Percentiles rank a stretch among this genome's conserved stretches.
Conservation (phyloP, 2,888 invertebrate species). For the Aelia acuminata region DNA sequence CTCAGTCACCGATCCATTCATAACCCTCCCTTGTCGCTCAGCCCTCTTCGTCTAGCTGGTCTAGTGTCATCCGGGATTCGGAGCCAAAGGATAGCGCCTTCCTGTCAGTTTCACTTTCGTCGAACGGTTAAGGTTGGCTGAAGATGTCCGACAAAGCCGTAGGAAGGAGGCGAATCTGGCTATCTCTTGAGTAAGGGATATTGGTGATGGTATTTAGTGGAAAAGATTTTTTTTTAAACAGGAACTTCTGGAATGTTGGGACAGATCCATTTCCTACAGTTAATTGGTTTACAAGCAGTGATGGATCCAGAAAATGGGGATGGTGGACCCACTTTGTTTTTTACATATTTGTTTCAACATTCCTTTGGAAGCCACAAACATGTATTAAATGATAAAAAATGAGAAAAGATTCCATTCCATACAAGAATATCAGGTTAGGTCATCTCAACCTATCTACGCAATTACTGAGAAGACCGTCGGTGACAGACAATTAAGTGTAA, state of each 20-base stretch:
- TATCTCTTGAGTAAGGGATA: neutral
- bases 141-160: neutral
- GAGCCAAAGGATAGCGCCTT: neutral
- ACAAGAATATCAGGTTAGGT: no score
- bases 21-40: constrained; percentile 17
- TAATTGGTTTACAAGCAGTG: no score
- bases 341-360: no score
- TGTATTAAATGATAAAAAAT: no score
- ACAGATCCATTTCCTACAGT: neutral
- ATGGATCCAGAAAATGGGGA: no score
- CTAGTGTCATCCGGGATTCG: constrained; percentile 17
- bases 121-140: neutral
- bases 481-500: no score
- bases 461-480: no score
- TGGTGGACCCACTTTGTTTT: no score
- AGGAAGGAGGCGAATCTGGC: neutral
- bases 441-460: no score
- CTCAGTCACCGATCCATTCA: constrained; percentile 46
- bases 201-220: neutral
- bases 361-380: no score
- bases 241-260: neutral
- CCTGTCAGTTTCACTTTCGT: constrained; percentile 19
- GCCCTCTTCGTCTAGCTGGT: constrained; percentile 36
- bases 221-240: neutral
- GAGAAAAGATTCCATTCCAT: no score